A percentile compares a stretch with the other conserved stretches of the same genome.
phyloP scores from a whole-genome alignment of 2,113 vertebrate genomes.

The Anthoscopus minutus region DNA sequence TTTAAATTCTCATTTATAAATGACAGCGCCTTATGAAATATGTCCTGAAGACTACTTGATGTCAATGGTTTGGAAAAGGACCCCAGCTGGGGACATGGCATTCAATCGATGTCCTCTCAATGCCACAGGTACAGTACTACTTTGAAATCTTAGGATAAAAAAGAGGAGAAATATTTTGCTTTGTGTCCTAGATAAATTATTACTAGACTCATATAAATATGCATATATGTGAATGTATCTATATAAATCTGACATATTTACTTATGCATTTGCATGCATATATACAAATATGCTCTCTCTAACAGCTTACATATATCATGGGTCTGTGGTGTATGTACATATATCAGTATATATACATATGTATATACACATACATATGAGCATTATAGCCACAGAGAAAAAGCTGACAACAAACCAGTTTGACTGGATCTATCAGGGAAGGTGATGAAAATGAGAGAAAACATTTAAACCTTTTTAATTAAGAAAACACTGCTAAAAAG shows the following conservation, averaged over 20 bases:
- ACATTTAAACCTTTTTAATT: background rate
- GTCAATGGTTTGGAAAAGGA: constrained; percentile 97
- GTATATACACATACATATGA: background rate
- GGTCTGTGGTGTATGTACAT: background rate
- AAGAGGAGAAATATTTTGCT: background rate
- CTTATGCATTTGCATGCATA: background rate
- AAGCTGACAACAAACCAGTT: background rate
- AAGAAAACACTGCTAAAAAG: background rate
- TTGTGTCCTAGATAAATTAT: background rate
- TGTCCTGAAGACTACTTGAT: constrained; percentile 95
- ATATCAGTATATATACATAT: background rate
- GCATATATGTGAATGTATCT: background rate
- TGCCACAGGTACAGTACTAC: constrained; percentile 86
- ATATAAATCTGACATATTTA: background rate
- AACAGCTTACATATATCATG: background rate
- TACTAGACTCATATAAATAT: background rate
- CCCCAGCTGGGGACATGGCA: constrained; percentile 93
- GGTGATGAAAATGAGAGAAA: background rate
- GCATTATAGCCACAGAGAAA: background rate
- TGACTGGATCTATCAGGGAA: background rate
- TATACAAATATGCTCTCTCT: background rate
- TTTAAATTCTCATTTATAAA: constrained; percentile 54
- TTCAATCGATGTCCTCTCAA: constrained; percentile 96
- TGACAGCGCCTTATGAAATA: constrained; percentile 95
- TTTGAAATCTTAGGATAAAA: background rate